Conservation (phyloP, 2,113 vertebrate genomes). For the Guaruba guarouba region DNA sequence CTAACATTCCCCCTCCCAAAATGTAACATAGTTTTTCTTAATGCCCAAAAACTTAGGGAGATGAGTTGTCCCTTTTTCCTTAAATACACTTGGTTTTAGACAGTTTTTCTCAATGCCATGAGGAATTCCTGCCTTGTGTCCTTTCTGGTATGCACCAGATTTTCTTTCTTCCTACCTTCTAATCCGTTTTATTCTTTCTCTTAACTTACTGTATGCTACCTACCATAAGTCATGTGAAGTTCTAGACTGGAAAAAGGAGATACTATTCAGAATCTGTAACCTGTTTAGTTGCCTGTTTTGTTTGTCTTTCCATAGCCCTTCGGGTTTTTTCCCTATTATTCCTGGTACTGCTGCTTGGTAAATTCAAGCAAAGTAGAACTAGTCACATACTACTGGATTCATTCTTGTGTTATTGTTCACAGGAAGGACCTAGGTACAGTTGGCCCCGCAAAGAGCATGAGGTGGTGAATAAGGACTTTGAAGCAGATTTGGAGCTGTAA, state of each 20-base stretch:
- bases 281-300: not conserved
- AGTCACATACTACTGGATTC: not conserved
- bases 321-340: not conserved
- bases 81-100: not conserved
- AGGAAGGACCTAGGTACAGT: constrained; percentile 34
- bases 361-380: not conserved
- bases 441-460: not conserved
- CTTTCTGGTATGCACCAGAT: not conserved
- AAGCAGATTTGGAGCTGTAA: constrained; percentile 20
- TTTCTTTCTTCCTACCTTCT: not conserved
- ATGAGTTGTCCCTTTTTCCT: not conserved
- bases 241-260: not conserved
- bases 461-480: constrained; percentile 21
- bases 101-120: not conserved
- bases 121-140: not conserved
- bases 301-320: not conserved
- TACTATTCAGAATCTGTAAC: not conserved
- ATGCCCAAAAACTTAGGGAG: not conserved
- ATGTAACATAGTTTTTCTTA: not conserved
- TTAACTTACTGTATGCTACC: not conserved
- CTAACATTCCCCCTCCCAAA: not conserved
- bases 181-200: not conserved
- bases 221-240: not conserved
- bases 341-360: not conserved
- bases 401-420: not conserved